phyloP scores from a whole-genome alignment of 2,888 invertebrate genomes.

The Morpho achilles region DNA sequence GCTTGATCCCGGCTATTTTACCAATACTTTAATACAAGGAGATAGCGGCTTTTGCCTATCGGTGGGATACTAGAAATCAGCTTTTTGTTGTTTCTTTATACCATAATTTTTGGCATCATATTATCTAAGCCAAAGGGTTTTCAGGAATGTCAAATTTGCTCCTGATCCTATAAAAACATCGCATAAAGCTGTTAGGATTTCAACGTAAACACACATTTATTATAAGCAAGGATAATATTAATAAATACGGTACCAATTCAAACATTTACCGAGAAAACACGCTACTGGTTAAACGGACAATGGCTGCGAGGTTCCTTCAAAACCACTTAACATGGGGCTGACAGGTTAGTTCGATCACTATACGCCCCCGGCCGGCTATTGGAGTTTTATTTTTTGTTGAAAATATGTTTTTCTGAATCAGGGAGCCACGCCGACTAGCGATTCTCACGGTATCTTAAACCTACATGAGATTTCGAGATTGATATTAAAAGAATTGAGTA shows the following conservation, averaged over 20 bases:
- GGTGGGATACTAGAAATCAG: no score
- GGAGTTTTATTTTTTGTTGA: constrained; percentile 62
- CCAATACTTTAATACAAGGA: no score
- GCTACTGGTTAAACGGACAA: constrained; percentile 73
- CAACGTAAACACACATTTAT: constrained; percentile 50
- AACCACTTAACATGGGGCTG: constrained; percentile 78
- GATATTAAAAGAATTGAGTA: constrained; percentile 11
- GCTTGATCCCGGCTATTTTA: no score
- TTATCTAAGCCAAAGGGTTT: constrained; percentile 5
- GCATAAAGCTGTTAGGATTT: constrained; percentile 47
- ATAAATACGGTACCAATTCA: constrained; percentile 67
- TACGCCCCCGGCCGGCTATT: constrained; percentile 66
- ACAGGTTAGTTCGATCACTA: constrained; percentile 78
- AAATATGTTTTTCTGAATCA: constrained; percentile 54
- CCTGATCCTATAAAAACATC: constrained; percentile 49
- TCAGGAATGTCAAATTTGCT: constrained; percentile 17
- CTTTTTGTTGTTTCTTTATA: no score
- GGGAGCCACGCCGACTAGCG: constrained; percentile 50
- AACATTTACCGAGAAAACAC: constrained; percentile 75
- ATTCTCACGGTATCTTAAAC: constrained; percentile 60
- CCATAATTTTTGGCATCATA: background rate
- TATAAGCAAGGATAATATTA: constrained; percentile 51
- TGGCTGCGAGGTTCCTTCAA: constrained; percentile 63
- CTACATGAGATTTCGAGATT: constrained; percentile 18
- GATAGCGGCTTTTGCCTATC: no score